A percentile compares a stretch with the other conserved stretches of the same genome.
Conservation (phyloP, 2,888 invertebrate genomes). For the Chymomyza fuscimana region DNA sequence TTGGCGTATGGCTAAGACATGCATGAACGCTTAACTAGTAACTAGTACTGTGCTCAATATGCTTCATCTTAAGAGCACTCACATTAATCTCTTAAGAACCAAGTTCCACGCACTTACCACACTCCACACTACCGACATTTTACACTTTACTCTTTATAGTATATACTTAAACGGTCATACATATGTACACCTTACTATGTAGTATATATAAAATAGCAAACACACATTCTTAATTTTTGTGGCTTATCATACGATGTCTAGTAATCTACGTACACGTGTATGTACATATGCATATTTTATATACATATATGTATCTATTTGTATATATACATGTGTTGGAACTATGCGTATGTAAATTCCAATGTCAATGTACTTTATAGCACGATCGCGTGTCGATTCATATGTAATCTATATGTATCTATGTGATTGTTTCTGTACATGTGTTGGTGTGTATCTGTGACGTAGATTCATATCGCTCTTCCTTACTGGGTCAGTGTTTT, state of each 20-base stretch:
- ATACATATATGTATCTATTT: neutral
- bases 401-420: neutral
- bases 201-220: too few species aligned
- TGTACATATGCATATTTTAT: neutral
- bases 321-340: slow-evolving; percentile 5
- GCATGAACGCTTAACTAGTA: too few species aligned
- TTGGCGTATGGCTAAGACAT: too few species aligned
- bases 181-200: too few species aligned
- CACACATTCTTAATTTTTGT: slow-evolving; percentile 17
- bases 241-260: slow-evolving; percentile 46
- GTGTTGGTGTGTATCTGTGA: slow-evolving; percentile 8
- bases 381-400: neutral
- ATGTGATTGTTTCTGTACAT: neutral
- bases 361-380: slow-evolving; percentile 49
- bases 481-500: slow-evolving; percentile 46
- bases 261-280: slow-evolving; percentile 6
- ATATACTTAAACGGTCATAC: too few species aligned
- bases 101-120: too few species aligned
- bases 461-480: neutral
- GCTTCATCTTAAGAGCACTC: too few species aligned
- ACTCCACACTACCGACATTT: too few species aligned
- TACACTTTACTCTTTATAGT: too few species aligned
- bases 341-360: slow-evolving; percentile 13
- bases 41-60: too few species aligned
- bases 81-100: too few species aligned